These are phyloP conservation scores for Pygmarrhopalites habei DNA, from an alignment of 1,140 invertebrate species.

Conservation along the genomic window DNA sequence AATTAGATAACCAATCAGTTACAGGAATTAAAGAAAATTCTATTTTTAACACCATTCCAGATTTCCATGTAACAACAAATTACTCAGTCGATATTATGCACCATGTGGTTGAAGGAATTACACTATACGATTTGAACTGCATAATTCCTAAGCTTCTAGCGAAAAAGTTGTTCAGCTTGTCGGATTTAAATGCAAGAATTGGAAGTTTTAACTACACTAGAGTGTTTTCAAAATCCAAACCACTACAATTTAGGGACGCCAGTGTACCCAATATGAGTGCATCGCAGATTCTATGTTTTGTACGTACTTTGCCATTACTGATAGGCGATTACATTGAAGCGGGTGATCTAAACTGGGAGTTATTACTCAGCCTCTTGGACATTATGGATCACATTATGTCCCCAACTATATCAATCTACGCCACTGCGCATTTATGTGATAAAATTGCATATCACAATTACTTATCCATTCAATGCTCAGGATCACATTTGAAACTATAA, in stretches of 20 bases:
- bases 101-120: neutral
- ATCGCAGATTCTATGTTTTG: neutral
- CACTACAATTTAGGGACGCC: no score
- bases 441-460: neutral
- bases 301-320: neutral
- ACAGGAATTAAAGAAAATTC: neutral
- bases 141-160: no score
- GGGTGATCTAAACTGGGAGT: neutral
- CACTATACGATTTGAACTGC: neutral
- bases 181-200: neutral
- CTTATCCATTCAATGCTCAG: neutral
- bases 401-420: neutral
- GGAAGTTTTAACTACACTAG: neutral
- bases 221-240: neutral
- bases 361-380: neutral
- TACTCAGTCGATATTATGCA: neutral
- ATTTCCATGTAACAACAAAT: conserved; percentile 6
- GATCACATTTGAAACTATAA: neutral
- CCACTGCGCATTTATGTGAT: no score
- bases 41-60: conserved; percentile 4
- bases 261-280: no score
- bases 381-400: neutral
- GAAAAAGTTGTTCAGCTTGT: neutral
- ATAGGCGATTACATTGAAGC: neutral
- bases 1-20: neutral